Evolutionary conservation across 2,113 vertebrate genomes (phyloP).

Genomic region (Myotis brandtii): DNA sequence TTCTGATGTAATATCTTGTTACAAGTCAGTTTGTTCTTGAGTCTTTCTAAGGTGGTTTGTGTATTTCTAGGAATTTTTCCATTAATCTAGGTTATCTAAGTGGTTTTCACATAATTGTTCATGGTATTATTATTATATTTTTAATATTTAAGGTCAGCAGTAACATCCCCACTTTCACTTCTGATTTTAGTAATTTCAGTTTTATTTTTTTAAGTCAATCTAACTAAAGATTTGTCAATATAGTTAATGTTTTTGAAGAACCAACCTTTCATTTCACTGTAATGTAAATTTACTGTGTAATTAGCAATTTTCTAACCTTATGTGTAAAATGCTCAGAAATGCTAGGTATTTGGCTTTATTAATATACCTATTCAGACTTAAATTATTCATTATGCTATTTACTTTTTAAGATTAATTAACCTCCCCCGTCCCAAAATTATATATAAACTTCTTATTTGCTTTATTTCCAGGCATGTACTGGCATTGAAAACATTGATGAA

Average conservation of each 20-base stretch:
- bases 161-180: not conserved
- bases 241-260: not conserved
- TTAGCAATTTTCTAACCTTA: conserved; percentile 26
- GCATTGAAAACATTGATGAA: conserved; percentile 99
- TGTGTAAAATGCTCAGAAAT: not conserved
- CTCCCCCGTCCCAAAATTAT: conserved; percentile 4
- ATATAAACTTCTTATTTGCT: conserved; percentile 73
- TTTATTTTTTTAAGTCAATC: not conserved
- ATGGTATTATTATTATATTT: not conserved
- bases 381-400: conserved; percentile 29
- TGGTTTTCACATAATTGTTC: not conserved
- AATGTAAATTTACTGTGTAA: conserved; percentile 46
- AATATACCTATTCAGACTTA: conserved; percentile 15
- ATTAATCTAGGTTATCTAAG: not conserved
- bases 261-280: not conserved
- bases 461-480: conserved; percentile 95
- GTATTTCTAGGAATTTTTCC: not conserved
- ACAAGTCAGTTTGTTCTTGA: not conserved
- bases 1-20: not conserved
- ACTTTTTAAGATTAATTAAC: conserved; percentile 54
- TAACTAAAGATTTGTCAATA: not conserved
- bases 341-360: conserved; percentile 40
- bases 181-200: conserved; percentile 11
- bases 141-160: not conserved
- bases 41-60: not conserved